Evolutionary conservation across 2,888 invertebrate genomes (phyloP), one percentile per base, ranked within the genome.

Genomic region (Leucania comma): DNA sequence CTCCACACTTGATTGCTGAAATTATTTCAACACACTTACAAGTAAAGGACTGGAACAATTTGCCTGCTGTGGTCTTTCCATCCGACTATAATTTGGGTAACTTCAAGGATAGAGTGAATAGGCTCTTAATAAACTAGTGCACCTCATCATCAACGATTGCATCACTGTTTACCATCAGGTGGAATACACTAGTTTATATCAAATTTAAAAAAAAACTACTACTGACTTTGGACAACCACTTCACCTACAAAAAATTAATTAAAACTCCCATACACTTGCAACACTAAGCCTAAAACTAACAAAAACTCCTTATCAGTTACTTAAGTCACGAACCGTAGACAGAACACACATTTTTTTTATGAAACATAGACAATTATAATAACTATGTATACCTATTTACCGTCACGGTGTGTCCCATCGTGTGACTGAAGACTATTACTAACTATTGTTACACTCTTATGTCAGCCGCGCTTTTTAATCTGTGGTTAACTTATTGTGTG

Each of bases 351-450:
- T 68, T 70, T 75, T 72, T 26, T 76, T 62, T 62, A 58, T 53
- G 14, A 65, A 54, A 68, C 62, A 76, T 72, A 76, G 72, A 72
- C 76, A 72, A 72, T 76, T 80, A 68, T 72, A 65, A 75, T 80
- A 74, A 66, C 64, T 66, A 75, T 63, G 72, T 72, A 50, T 66
- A 54, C 50, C 51, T 71, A 72, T 80, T 75, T 77, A 75, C 86
- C 81, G 90, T 90, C 89, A 90, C 87, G 90, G 83, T 85, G 86
- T 54, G 75, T 75, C 72, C 68, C 87, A 86, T 35, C 85, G 88
- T 88, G 88, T 82, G 88, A 87, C 66, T 77, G 63, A 53, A 76
- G 77, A 71, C 77, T 80, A 72, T 74, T 64, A 81, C 72, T 35
- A 53, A 64, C 61, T 38, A 83, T 79, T 77, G 77, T 81, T 80